Evolutionary conservation across 1,140 invertebrate species (phyloP), one percentile per base, ranked within the genome.

Genomic region (Drosophila bocqueti): DNA sequence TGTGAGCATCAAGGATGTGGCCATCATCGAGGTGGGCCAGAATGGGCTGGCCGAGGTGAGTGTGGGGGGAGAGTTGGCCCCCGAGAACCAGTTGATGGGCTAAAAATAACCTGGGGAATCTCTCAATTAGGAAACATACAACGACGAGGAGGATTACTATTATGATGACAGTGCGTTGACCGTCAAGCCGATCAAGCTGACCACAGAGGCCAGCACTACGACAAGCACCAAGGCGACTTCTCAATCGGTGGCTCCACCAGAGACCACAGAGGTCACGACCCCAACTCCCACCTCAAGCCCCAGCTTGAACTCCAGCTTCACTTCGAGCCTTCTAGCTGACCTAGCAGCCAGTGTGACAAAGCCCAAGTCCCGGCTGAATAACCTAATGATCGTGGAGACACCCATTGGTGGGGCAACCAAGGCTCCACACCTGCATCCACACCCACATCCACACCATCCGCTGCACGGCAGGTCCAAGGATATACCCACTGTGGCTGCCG

Each of bases 1-100:
- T 83, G 93, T 97, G 49, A 95, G 96, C 86, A 92, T 97, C 55
- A 97, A 97, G 93, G 96, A 97, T 93, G 93, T 97, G 58, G 94
- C 96, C 83, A 95, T 97, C 77, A 94, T 96, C 69, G 96, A 96
- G 36, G 83, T 97, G 40, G 76, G 95, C 21, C 93, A 94, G 60
- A 94, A 95, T 60, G 94, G 94, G 21, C 82, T 95, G 58, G 93
- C 93, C 21, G 94, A 94, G 91, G 94, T 95, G 73, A 93, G 94
- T 93, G 94, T 31, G 34, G 34, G 36, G 36, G 36, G 36, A 13
- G 36, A 0, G 34, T 18, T 11, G 7, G 31, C 31, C 2, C 5
- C 18, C 46, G 24, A 55, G 76, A 87, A 89, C 79, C 58, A 80
- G 83, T 85, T 83, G 29, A 24, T 38, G 34, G 31, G 46, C 75